Conservation (phyloP, 1,140 invertebrate species). For the Drosophila burlai region DNA sequence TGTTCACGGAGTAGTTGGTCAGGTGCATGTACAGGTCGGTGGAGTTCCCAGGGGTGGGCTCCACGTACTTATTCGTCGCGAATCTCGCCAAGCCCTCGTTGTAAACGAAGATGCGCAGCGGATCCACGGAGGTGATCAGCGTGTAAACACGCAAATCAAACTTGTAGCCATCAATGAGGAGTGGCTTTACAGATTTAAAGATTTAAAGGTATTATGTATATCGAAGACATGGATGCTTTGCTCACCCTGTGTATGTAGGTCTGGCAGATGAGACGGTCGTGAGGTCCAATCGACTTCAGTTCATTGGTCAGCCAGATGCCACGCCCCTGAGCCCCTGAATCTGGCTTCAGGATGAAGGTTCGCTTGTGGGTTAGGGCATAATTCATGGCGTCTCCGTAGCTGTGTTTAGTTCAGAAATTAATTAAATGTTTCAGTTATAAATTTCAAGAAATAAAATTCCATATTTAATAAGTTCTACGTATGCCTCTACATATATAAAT, state of each 20-base stretch:
- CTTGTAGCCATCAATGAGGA: conserved; percentile 97
- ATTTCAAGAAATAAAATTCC: not conserved
- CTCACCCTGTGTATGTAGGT: conserved; percentile 88
- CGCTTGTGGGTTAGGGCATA: conserved; percentile 87
- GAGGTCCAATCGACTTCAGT: conserved; percentile 91
- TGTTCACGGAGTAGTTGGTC: conserved; percentile 98
- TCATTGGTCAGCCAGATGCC: conserved; percentile 93
- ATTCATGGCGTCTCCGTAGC: conserved; percentile 80
- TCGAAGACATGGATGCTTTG: not conserved
- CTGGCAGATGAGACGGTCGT: conserved; percentile 94
- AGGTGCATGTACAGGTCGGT: conserved; percentile 97
- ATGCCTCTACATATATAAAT: not conserved
- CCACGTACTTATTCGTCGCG: conserved; percentile 93
- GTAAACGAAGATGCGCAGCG: conserved; percentile 96
- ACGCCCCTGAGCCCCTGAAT: conserved; percentile 93
- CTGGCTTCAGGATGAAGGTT: conserved; percentile 95
- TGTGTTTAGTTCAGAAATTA: not conserved
- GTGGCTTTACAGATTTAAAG: conserved; percentile 87
- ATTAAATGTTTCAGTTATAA: not conserved
- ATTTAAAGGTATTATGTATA: not conserved
- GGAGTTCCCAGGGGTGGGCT: conserved; percentile 92
- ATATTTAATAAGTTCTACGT: too few relatives aligned
- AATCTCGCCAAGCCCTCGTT: conserved; percentile 97
- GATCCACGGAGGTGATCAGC: conserved; percentile 97
- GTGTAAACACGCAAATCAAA: conserved; percentile 98